Evolutionary conservation across 2,888 invertebrate species (phyloP), one percentile per base, ranked within the genome.

Genomic region (Eristalis tenax): DNA sequence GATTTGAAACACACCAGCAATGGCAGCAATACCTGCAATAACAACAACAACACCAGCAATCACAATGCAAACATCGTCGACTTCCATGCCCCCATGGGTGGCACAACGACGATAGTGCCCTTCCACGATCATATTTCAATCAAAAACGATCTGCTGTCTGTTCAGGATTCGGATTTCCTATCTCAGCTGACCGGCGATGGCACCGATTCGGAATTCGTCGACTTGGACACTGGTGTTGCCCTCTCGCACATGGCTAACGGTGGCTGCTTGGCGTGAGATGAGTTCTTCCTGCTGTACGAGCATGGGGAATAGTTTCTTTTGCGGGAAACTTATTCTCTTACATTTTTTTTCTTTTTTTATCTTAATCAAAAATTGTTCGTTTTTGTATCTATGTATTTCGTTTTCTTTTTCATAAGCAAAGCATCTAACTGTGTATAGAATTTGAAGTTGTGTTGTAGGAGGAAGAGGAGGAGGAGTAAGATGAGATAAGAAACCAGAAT

Each of bases 261-360:
- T 65, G 91, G 93, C 43, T 93, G 93, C 88, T 90, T 93, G 89
- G 93, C 93, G 90, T 93, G 91, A 92, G 89, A 90, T 89, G 90
- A 90, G 90, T 89, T 90, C 75, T 88, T 71, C 89, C 78, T 74
- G 40, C 50, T 50, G 50, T 73, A 82, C 73, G 83, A 85, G 23
- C 83, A 75, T 38, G 71, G 73, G 64, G 83, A 80, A 76, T 87
- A 87, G 83, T 83, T 77, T 38, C 68, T 86, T 78, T 86, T 78
- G 83, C 71, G 66, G 61, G 86, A 83, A 35, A 35, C 35, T 64
- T 83, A 76, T 87, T 87, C 50, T 18, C 18, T 50, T 50, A 1
- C 50, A 4, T 8, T 6, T n/a, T 18, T 18, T 40, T 76, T 80
- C 71, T 80, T 79, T 76, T 79, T 79, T 71, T 75, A 79, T 86